Evolutionary conservation across 2,113 vertebrate genomes (phyloP), one percentile per base, ranked within the genome.

Genomic region (Vulpes ferrilata): DNA sequence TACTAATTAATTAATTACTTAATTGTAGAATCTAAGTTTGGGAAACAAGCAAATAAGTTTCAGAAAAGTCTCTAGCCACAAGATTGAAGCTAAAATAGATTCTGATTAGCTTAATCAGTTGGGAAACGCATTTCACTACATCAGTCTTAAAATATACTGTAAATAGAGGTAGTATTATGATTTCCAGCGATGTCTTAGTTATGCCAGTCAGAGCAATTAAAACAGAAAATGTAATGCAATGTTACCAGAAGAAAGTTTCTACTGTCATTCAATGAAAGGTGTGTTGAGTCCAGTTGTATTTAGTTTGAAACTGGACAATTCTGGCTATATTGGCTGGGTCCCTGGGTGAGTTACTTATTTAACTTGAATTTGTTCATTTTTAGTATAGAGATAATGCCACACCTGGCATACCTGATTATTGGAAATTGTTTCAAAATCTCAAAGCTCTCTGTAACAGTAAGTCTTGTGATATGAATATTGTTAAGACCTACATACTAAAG

Each of bases 61-160:
- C 38, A 86, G 65, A 71, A 87, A 95, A 62, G 43, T 23, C 59
- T 95, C 43, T 78, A 65, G 76, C 27, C 13, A 9, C 53, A 93
- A 27, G 7, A 73, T 17, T 71, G 16, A 97, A 90, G 17, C 25
- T 74, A 93, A 97, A 92, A 84, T 30, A 55, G 35, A 90, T 93
- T 96, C 38, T 80, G 20, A 48, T 71, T 95, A 96, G 69, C 11
- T 71, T 32, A 60, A 57, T 76, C 27, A 55, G 11, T 90, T 93
- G 17, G 48, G 92, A 93, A 93, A 90, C 60, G 9, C 9, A 94
- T 76, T 92, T 94, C 30, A 35, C 1, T 1, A n/a, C 7, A n/a
- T 90, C 20, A 17, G 1, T 78, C 9, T 94, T 71, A 83, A 86
- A 92, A 90, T 76, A 57, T 10, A 93, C 11, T 23, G 8, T 60